Conservation (phyloP, 2,888 invertebrate genomes). For the Mesorhabditis spiculigera region DNA sequence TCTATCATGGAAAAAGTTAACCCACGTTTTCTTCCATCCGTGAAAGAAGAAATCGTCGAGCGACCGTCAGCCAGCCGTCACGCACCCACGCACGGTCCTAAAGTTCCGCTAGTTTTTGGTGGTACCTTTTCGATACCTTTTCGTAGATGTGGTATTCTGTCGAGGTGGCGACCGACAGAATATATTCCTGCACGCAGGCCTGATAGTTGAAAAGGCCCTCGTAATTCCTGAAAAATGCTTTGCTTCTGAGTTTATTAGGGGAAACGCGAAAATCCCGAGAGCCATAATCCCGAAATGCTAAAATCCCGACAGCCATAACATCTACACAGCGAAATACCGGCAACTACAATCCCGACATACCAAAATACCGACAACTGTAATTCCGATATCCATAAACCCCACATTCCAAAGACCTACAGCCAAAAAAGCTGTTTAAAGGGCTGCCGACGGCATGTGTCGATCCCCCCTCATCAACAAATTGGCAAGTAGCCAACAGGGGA, state of each 20-base stretch:
- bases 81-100: background rate
- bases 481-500: too few species aligned
- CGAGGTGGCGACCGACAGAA: background rate
- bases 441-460: too few species aligned
- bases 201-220: background rate
- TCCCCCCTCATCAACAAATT: too few species aligned
- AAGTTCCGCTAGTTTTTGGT: background rate
- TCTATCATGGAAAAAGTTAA: background rate
- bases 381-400: too few species aligned
- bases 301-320: too few species aligned
- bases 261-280: too few species aligned
- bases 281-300: too few species aligned
- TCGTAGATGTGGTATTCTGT: background rate
- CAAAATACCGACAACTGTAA: too few species aligned
- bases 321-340: too few species aligned
- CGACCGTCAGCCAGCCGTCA: slow-evolving; percentile 8
- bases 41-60: slow-evolving; percentile 3
- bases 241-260: background rate
- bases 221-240: background rate
- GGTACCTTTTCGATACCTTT: background rate
- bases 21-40: slow-evolving; percentile 4
- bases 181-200: slow-evolving; percentile 4
- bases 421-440: too few species aligned
- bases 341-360: too few species aligned
- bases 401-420: too few species aligned